Evolutionary conservation across 1,140 invertebrate species (phyloP).

Genomic region (Drosophila ohnishii): DNA sequence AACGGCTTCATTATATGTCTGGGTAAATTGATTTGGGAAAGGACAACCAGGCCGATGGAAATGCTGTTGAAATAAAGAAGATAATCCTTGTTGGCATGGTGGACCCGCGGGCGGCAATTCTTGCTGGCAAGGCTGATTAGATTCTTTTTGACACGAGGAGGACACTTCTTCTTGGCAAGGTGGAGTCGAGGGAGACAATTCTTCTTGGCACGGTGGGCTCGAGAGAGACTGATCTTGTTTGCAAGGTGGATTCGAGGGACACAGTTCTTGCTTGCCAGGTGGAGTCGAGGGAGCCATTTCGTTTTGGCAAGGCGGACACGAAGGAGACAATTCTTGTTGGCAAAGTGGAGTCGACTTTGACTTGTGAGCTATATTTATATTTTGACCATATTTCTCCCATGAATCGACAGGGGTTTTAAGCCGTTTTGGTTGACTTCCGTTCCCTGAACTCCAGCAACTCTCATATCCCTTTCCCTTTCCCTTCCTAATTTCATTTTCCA

Average conservation of each 20-base stretch:
- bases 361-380: not conserved
- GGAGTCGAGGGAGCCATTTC: not conserved
- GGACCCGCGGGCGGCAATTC: not conserved
- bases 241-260: not conserved
- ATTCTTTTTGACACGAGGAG: not conserved
- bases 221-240: not conserved
- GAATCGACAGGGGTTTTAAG: too few species aligned
- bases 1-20: not conserved
- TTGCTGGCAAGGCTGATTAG: not conserved
- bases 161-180: not conserved
- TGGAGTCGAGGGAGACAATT: not conserved
- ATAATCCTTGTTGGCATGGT: not conserved
- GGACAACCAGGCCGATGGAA: too few species aligned
- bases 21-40: not conserved
- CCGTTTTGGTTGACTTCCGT: not conserved
- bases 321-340: not conserved
- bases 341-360: not conserved
- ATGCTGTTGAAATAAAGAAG: not conserved
- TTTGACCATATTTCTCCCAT: too few species aligned
- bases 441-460: not conserved
- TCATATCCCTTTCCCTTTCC: not conserved
- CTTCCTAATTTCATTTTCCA: constrained; percentile 32
- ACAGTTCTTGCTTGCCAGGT: not conserved
- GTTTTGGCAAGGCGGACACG: not conserved
- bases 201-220: not conserved